Percentiles rank a stretch among this genome's conserved stretches.
phyloP scores from a whole-genome alignment of 2,888 invertebrate species.

The Lydus trimaculatus region DNA sequence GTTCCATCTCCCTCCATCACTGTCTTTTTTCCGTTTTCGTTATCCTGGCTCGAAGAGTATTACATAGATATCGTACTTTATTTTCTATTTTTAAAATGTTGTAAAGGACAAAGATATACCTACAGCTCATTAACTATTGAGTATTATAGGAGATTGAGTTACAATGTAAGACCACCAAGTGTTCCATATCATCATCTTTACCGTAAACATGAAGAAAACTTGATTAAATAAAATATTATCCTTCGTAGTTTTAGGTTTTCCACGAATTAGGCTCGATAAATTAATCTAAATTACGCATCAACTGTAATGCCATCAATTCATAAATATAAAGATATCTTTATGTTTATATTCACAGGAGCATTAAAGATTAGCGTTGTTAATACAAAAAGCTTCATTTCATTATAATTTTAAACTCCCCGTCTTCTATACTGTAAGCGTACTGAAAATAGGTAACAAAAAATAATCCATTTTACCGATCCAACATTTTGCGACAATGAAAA shows the following conservation, averaged over 20 bases:
- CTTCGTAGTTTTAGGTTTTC: no score
- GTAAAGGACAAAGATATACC: conserved; percentile 24
- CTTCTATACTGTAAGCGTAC: neutral
- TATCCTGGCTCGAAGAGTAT: neutral
- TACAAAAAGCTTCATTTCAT: neutral
- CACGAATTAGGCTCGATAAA: neutral
- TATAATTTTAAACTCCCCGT: neutral
- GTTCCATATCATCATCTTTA: neutral
- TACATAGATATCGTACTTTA: conserved; percentile 28
- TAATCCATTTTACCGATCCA: no score
- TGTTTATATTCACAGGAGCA: neutral
- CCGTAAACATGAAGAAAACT: conserved; percentile 16
- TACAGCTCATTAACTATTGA: neutral
- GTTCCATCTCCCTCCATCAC: conserved; percentile 57
- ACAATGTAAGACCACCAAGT: conserved; percentile 17
- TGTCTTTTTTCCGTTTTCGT: conserved; percentile 40
- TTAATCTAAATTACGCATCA: neutral
- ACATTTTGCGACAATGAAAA: no score
- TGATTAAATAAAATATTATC: conserved; percentile 20
- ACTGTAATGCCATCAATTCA: neutral
- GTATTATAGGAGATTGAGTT: neutral
- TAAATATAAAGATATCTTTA: neutral
- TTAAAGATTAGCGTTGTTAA: neutral
- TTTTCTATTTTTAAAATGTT: conserved; percentile 30
- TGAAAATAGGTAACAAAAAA: no score